Conservation (phyloP, 2,797 vertebrate genomes). For the Dendrocincla fuliginosa region DNA sequence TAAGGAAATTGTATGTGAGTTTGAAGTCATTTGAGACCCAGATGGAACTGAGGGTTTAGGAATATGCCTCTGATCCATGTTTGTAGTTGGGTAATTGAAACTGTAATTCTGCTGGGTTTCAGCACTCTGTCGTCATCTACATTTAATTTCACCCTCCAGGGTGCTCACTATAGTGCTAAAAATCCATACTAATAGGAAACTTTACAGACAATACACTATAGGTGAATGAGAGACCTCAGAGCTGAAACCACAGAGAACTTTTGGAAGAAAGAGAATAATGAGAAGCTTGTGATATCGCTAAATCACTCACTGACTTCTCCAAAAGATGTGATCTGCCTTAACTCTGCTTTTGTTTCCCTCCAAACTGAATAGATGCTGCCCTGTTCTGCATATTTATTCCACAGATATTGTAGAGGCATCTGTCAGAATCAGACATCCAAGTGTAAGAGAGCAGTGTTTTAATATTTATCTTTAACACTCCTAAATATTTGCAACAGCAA, state of each 20-base stretch:
- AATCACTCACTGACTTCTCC: background rate
- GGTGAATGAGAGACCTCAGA: background rate
- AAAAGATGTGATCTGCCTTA: background rate
- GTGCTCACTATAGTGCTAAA: constrained; percentile 1
- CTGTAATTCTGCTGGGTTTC: constrained; percentile 63
- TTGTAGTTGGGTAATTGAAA: constrained; percentile 54
- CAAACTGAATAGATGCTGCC: background rate
- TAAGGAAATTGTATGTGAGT: constrained; percentile 41
- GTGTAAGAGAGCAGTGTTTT: background rate
- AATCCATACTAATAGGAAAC: constrained; percentile 25
- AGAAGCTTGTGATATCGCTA: background rate
- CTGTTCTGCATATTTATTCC: background rate
- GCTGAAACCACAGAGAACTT: background rate
- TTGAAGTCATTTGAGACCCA: constrained; percentile 49
- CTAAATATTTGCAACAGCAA: background rate
- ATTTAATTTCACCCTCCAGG: constrained; percentile 52
- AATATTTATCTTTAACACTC: background rate
- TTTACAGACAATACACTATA: background rate
- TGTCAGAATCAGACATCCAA: background rate
- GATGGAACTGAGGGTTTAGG: constrained; percentile 4
- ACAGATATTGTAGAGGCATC: background rate
- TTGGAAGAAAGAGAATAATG: background rate
- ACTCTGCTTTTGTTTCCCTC: background rate
- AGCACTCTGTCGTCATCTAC: constrained; percentile 43
- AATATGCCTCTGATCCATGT: constrained; percentile 39